A percentile compares a stretch with the other conserved stretches of the same genome.
Evolutionary conservation across 1,140 invertebrate species (phyloP).

Genomic region (Drosophila malerkotliana): DNA sequence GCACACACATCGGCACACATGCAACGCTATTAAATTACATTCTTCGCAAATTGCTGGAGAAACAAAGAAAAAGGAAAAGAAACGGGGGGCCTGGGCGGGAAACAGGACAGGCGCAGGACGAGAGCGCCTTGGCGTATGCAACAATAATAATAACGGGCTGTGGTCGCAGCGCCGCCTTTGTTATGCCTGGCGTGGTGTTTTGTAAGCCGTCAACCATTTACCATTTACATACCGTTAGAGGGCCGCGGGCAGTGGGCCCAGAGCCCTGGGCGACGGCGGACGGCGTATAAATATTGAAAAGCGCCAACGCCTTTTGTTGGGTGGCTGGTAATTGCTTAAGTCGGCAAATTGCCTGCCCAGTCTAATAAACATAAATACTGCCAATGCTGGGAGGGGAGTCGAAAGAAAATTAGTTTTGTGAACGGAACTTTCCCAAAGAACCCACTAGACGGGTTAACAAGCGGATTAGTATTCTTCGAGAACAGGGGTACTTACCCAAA

Average conservation of each 20-base stretch:
- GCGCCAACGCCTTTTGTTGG: conserved; percentile 56
- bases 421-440: conserved; percentile 1
- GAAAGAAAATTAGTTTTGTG: conserved; percentile 15
- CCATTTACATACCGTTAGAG: conserved; percentile 48
- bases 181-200: conserved; percentile 40
- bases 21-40: conserved; percentile 60
- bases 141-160: conserved; percentile 66
- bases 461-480: background rate
- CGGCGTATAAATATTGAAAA: conserved; percentile 65
- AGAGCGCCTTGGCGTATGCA: conserved; percentile 57
- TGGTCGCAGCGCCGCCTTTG: conserved; percentile 44
- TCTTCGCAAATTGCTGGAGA: conserved; percentile 59
- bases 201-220: conserved; percentile 64
- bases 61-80: conserved; percentile 38
- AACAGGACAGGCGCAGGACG: conserved; percentile 27
- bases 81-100: background rate
- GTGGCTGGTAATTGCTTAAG: conserved; percentile 60
- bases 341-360: conserved; percentile 60
- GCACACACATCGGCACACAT: conserved; percentile 16
- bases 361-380: conserved; percentile 62
- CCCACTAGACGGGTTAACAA: background rate
- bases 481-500: no score
- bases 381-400: background rate
- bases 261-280: conserved; percentile 20
- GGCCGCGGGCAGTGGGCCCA: background rate